These are phyloP conservation scores for Dorcus hopei DNA, from an alignment of 2,888 invertebrate species.

Conservation along the genomic window DNA sequence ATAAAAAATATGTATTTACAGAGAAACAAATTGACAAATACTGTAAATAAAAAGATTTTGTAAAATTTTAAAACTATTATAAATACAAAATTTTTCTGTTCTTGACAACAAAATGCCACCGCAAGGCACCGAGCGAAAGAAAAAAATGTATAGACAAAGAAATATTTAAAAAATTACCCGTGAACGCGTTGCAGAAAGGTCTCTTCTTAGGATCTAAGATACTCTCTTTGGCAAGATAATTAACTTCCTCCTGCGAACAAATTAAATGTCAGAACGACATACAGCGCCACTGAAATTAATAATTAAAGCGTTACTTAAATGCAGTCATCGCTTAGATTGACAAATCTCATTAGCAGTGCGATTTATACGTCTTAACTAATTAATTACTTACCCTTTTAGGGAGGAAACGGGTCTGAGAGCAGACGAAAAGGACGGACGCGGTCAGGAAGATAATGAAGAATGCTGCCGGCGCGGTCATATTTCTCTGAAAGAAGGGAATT, in stretches of 20 bases:
- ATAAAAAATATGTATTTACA: too few species aligned
- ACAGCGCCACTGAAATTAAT: constrained; percentile 3
- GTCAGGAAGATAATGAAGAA: constrained; percentile 8
- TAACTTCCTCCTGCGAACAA: constrained; percentile 23
- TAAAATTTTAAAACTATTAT: too few species aligned
- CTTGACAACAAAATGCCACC: too few species aligned
- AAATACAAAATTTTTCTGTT: too few species aligned
- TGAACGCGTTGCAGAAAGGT: constrained; percentile 87
- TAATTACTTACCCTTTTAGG: constrained; percentile 37
- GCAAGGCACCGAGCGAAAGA: too few species aligned
- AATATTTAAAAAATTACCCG: constrained; percentile 56
- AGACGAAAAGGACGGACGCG: constrained; percentile 1
- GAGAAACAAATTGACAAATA: too few species aligned
- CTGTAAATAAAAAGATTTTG: too few species aligned
- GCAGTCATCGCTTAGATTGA: not conserved
- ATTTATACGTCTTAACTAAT: not conserved
- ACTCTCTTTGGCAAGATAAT: constrained; percentile 28
- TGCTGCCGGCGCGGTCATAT: constrained; percentile 24
- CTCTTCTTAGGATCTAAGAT: constrained; percentile 63
- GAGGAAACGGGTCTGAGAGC: constrained; percentile 31
- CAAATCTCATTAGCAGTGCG: not conserved
- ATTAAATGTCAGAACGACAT: constrained; percentile 10
- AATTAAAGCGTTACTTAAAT: not conserved
- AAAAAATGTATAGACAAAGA: too few species aligned
- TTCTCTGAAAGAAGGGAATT: constrained; percentile 32